Percentiles rank a stretch among this genome's conserved stretches.
These are phyloP conservation scores for Orthosia cruda DNA, from an alignment of 2,888 invertebrate species.

Conservation along the genomic window DNA sequence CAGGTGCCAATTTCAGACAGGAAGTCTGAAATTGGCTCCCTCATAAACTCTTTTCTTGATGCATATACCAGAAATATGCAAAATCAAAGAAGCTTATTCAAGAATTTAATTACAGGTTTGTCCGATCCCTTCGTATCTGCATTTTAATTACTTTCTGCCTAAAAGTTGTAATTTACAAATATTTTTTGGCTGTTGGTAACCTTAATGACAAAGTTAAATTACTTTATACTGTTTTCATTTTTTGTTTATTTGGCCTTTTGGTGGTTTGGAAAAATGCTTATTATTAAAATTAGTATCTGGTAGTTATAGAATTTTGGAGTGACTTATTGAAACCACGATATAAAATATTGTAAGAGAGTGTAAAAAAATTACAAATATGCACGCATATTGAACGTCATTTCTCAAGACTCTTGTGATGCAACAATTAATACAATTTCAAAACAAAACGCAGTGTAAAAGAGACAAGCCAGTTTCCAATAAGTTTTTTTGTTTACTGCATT, in stretches of 20 bases:
- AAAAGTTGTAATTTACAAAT: conserved; percentile 6
- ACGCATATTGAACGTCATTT: not conserved
- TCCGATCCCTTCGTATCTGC: not conserved
- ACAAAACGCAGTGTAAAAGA: not conserved
- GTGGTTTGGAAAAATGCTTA: not conserved
- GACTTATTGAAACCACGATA: not conserved
- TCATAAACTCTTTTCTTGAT: no score
- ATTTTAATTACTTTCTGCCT: conserved; percentile 26
- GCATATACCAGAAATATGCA: not conserved
- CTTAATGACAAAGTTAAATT: conserved; percentile 10
- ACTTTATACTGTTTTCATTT: not conserved
- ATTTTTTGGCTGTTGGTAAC: not conserved
- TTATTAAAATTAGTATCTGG: not conserved
- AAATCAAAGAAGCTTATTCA: not conserved
- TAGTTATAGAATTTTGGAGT: not conserved
- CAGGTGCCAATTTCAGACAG: no score
- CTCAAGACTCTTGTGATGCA: not conserved
- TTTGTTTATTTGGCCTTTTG: not conserved
- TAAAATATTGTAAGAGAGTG: not conserved
- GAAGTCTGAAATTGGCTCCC: no score
- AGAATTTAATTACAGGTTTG: conserved; percentile 11
- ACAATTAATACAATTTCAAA: not conserved
- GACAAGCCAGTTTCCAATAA: not conserved
- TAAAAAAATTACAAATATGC: not conserved
- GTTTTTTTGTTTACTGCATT: no score